Evolutionary conservation across 2,888 invertebrate genomes (phyloP).

Genomic region (Byasa hedistus): DNA sequence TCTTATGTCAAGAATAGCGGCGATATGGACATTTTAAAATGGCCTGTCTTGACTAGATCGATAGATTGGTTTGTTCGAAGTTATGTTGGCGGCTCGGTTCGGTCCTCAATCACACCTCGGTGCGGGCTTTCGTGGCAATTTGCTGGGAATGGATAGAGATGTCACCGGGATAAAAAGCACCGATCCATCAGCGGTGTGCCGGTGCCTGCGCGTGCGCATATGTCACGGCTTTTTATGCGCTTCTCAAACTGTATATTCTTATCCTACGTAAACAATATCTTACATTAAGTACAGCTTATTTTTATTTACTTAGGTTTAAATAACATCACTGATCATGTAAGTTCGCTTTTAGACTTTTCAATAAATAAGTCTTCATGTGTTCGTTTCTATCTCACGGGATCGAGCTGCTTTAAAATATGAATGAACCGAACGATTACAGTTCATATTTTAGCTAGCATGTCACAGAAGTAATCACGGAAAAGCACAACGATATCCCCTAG

Average conservation of each 20-base stretch:
- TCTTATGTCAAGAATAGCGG: neutral
- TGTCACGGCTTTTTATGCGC: constrained; percentile 44
- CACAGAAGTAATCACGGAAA: constrained; percentile 52
- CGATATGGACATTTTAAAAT: constrained; percentile 38
- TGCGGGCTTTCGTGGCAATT: constrained; percentile 61
- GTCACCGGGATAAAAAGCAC: constrained; percentile 76
- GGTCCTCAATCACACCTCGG: constrained; percentile 66
- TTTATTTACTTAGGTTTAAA: no score
- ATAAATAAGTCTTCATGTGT: no score
- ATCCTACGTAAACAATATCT: constrained; percentile 2
- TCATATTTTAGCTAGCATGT: constrained; percentile 36
- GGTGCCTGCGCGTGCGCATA: constrained; percentile 57
- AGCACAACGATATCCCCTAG: constrained; percentile 43
- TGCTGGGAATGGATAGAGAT: constrained; percentile 74
- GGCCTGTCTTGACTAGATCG: constrained; percentile 54
- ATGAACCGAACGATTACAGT: neutral
- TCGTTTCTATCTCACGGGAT: neutral
- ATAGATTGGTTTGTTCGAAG: constrained; percentile 69
- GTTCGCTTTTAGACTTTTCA: no score
- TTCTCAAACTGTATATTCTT: constrained; percentile 34
- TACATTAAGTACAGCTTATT: neutral
- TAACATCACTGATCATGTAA: no score
- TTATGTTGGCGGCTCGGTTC: constrained; percentile 58
- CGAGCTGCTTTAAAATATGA: neutral
- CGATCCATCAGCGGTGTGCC: constrained; percentile 63